Evolutionary conservation across 2,797 vertebrate species (phyloP), one percentile per base, ranked within the genome.

Genomic region (Delichon dasypus): DNA sequence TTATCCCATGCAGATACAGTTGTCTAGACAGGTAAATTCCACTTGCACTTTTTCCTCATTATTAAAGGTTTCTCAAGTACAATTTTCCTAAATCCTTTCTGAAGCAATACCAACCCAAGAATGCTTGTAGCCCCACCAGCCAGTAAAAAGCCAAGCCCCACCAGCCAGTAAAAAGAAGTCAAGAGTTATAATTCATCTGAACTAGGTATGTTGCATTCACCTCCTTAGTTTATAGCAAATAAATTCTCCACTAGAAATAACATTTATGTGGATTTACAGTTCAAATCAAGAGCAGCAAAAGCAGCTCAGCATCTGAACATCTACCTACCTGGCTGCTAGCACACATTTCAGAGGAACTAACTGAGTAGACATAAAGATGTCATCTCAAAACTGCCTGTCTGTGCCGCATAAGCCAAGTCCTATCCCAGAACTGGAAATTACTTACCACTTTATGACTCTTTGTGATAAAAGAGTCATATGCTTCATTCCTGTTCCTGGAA

Each of bases 201-300:
- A 60, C 30, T 77, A n/a, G 2, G 1, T 40, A 38, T 42, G 45
- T 89, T 90, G 68, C 29, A 40, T 74, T 87, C 84, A 89, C 34
- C 44, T 89, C 64, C 23, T 89, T 54, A 72, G 54, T 21, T 89
- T 87, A 82, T 30, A 77, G 60, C 53, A 85, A 93, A 81, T 38
- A 78, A 70, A 70, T 79, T 89, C 53, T 66, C n/a, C 61, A 47
- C 47, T 72, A 92, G 65, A 95, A 95, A 72, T 64, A 89, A 71
- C 2, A 53, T 78, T 75, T 76, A 54, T 34, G 13, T 67, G 45
- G 74, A 76, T 87, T 87, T 95, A 77, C 53, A 75, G 34, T 71
- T 93, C n/a, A 89, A 93, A 84, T 68, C 44, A 55, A 89, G 32
- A 94, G 10, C 42, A 77, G 20, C 10, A 62, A 65, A 86, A 61